Conservation (phyloP, 1,140 invertebrate genomes). For the Temnothorax longispinosus region DNA sequence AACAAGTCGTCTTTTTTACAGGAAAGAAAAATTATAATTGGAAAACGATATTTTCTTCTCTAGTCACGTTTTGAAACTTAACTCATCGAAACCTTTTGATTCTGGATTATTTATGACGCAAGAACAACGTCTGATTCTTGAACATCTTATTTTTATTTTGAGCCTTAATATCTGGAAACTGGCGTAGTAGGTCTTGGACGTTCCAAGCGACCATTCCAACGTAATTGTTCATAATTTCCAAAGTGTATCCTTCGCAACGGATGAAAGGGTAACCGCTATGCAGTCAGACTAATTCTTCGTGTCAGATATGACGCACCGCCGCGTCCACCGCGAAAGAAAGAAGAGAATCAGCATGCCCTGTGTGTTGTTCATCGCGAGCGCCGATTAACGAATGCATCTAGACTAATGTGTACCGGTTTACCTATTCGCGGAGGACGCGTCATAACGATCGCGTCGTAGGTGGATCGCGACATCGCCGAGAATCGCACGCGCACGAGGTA, state of each 20-base stretch:
- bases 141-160: background rate
- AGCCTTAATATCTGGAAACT: conserved; percentile 1
- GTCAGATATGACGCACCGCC: background rate
- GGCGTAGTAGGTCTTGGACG: conserved; percentile 10
- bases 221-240: conserved; percentile 3
- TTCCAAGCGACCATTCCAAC: background rate
- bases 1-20: background rate
- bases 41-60: too few relatives aligned
- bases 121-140: background rate
- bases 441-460: background rate
- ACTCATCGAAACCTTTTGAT: background rate
- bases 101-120: background rate
- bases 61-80: background rate
- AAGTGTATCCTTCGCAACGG: conserved; percentile 28
- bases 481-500: background rate
- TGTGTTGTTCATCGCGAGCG: conserved; percentile 6
- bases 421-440: conserved; percentile 33
- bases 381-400: conserved; percentile 43
- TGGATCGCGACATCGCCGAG: conserved; percentile 21
- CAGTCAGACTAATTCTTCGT: background rate
- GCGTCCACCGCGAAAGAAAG: background rate
- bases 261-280: conserved; percentile 3
- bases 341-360: background rate
- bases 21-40: background rate
- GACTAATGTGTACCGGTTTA: conserved; percentile 43